Conservation (phyloP, 2,797 vertebrate species). For the Lepus townsendii region DNA sequence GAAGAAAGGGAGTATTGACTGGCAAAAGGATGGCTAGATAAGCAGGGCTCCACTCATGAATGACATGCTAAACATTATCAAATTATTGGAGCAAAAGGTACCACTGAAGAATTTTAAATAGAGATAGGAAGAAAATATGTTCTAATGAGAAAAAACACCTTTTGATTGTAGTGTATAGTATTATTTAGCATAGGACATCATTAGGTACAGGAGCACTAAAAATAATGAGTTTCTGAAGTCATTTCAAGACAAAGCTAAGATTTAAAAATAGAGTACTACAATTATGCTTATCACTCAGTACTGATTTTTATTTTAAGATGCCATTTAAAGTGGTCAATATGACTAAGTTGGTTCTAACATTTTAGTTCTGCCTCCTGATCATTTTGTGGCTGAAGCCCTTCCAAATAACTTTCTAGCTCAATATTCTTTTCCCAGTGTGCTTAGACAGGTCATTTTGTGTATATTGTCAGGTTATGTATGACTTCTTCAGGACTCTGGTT, state of each 20-base stretch:
- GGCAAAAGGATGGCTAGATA: neutral
- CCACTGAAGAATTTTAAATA: neutral
- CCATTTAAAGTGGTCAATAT: neutral
- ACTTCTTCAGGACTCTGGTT: neutral
- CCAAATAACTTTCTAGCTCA: neutral
- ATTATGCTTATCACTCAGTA: neutral
- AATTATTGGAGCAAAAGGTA: neutral
- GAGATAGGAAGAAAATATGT: neutral
- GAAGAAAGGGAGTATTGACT: neutral
- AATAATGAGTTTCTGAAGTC: neutral
- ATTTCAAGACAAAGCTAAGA: neutral
- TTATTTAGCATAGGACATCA: neutral
- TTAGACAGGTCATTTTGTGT: neutral
- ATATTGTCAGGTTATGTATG: neutral
- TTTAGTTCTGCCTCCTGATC: neutral
- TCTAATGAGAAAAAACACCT: neutral
- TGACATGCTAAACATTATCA: neutral
- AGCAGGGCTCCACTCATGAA: neutral
- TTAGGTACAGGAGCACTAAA: neutral
- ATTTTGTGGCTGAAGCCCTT: neutral
- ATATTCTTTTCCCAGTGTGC: neutral
- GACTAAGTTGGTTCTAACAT: neutral
- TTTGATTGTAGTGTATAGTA: neutral
- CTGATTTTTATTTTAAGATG: constrained; percentile 37
- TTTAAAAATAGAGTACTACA: neutral